Conservation (phyloP, 2,797 vertebrate species). For the Pangasius djambal region DNA sequence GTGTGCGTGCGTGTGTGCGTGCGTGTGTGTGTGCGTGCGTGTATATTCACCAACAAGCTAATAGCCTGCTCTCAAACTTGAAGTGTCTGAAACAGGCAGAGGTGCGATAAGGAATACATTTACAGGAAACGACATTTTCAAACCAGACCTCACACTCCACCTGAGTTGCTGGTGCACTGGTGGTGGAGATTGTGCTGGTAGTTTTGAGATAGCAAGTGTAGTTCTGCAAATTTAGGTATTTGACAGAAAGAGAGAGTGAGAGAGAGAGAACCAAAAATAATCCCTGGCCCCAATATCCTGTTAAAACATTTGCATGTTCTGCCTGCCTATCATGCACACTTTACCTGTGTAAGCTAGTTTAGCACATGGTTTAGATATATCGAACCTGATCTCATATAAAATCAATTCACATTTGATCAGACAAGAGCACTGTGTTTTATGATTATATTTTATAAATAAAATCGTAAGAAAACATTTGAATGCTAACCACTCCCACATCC, state of each 20-base stretch:
- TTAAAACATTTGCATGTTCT: slow-evolving; percentile 1
- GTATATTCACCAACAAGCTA: slow-evolving; percentile 45
- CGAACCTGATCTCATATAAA: neutral
- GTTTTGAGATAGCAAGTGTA: slow-evolving; percentile 19
- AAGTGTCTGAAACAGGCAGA: slow-evolving; percentile 46
- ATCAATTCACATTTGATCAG: neutral
- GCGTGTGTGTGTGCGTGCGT: slow-evolving; percentile 20
- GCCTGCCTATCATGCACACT: neutral
- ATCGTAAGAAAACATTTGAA: neutral
- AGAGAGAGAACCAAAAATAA: slow-evolving; percentile 3
- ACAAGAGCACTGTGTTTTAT: neutral
- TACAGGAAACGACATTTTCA: slow-evolving; percentile 38
- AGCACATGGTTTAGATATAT: slow-evolving; percentile 5
- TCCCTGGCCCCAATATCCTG: neutral
- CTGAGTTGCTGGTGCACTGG: neutral
- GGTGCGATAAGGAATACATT: slow-evolving; percentile 46
- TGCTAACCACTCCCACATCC: neutral
- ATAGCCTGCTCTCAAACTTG: slow-evolving; percentile 50
- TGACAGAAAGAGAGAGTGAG: neutral
- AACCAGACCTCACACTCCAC: slow-evolving; percentile 21
- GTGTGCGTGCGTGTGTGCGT: slow-evolving; percentile 10
- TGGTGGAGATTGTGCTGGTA: slow-evolving; percentile 22
- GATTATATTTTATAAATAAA: neutral
- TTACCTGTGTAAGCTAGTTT: neutral
- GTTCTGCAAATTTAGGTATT: slow-evolving; percentile 13